Base-by-base conservation (phyloP, 2,113 vertebrate species). In the Tetrao urogallus region DNA sequence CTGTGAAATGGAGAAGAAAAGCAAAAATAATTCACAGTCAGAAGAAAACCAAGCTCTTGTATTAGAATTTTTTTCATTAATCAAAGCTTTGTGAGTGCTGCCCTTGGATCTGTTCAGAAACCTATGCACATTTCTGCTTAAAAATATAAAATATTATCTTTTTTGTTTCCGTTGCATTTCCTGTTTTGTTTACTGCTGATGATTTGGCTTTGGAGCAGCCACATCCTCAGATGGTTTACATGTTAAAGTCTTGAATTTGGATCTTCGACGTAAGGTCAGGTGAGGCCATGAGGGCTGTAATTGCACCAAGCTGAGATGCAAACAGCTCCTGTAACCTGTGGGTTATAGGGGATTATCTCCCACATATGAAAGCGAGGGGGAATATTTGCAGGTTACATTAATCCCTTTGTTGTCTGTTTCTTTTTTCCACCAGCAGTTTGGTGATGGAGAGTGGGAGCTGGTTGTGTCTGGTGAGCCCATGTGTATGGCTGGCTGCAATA, bases 291-390 rank as follows among this genome's bases (percentile, higher is more conserved):
- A 22, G 34, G 50, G 10, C 30, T 67, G 58, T n/a, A 54, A 28
- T 10, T 1, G 3, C n/a, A 27, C 18, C 17, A 54, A n/a, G 22
- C 6, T 36, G 17, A 63, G 36, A 32, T 0, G n/a, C 24, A 9
- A 20, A 6, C 36, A 57, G 20, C 13, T 77, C 22, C 52, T 81
- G 8, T 34, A 25, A 14, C 36, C 73, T 1, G 1, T 16, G 36
- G n/a, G 11, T 40, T 81, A 15, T 15, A 54, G 48, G 11, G 58
- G 81, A 19, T 27, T 3, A 1, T 5, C 10, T 21, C 28, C 32
- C 36, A 70, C 12, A 30, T 38, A 12, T 21, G 28, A 54, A 56
- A 28, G 8, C 34, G 13, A 19, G 7, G 9, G 8, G 27, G 17
- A 65, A 9, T 4, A 25, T 8, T 12, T 8, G 6, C 1, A 8